Percentiles rank a stretch among this genome's conserved stretches.
phyloP scores from a whole-genome alignment of 2,888 invertebrate genomes.

The Thelaira solivaga region DNA sequence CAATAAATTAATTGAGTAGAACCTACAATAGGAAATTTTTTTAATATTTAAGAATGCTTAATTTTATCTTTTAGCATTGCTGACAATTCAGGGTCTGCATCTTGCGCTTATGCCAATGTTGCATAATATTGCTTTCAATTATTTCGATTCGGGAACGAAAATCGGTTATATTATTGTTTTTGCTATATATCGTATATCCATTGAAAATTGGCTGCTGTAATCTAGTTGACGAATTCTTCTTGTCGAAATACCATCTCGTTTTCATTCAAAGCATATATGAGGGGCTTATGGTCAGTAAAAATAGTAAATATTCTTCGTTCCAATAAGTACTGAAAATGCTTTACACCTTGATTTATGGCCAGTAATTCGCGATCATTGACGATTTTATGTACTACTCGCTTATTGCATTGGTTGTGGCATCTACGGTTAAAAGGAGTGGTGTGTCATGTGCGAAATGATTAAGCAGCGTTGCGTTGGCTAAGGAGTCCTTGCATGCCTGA shows the following conservation, averaged over 20 bases:
- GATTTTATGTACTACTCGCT: slow-evolving; percentile 42
- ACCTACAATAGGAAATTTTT: slow-evolving; percentile 30
- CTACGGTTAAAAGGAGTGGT: too few relatives aligned
- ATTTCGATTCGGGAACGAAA: slow-evolving; percentile 42
- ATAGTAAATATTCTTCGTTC: slow-evolving; percentile 68
- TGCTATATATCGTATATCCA: slow-evolving; percentile 45
- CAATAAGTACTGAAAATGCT: slow-evolving; percentile 36
- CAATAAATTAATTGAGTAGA: slow-evolving; percentile 36
- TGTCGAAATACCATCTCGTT: slow-evolving; percentile 47
- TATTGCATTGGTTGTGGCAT: slow-evolving; percentile 35
- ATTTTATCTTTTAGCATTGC: neutral
- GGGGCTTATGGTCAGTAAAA: slow-evolving; percentile 68
- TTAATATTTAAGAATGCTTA: slow-evolving; percentile 27
- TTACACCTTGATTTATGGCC: slow-evolving; percentile 39
- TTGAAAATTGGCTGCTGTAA: neutral
- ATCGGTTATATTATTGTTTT: slow-evolving; percentile 36
- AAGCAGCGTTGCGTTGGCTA: too few relatives aligned
- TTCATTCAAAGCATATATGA: slow-evolving; percentile 44
- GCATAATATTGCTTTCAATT: slow-evolving; percentile 28
- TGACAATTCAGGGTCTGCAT: slow-evolving; percentile 13
- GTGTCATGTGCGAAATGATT: too few relatives aligned
- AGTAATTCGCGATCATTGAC: neutral
- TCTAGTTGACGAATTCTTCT: slow-evolving; percentile 49
- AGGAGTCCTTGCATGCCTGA: too few relatives aligned
- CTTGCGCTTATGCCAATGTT: slow-evolving; percentile 40